Evolutionary conservation across 2,113 vertebrate genomes (phyloP).

Genomic region (Petroica traversi): DNA sequence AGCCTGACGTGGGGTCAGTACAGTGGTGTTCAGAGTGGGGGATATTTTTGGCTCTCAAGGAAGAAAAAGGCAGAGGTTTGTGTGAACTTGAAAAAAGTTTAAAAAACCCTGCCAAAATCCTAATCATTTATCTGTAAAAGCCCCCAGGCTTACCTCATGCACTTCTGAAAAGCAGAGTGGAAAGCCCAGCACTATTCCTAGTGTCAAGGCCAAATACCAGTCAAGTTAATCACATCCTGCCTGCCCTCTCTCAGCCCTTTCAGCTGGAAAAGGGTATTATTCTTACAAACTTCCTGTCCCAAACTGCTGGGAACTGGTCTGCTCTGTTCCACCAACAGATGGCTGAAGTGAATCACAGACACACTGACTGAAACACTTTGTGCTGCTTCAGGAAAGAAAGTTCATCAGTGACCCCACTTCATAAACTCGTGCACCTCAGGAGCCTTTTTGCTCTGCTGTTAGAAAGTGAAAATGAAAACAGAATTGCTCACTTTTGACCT

Average conservation of each 20-base stretch:
- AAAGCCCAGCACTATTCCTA: background rate
- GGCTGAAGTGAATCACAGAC: background rate
- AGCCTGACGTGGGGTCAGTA: background rate
- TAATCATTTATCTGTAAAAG: background rate
- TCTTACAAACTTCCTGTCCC: background rate
- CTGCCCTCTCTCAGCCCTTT: constrained; percentile 5
- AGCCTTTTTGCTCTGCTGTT: background rate
- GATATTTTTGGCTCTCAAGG: background rate
- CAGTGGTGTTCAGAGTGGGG: background rate
- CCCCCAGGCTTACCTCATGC: background rate
- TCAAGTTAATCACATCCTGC: constrained; percentile 49
- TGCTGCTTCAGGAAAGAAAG: background rate
- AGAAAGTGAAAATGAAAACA: background rate
- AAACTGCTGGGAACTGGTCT: background rate
- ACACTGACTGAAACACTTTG: background rate
- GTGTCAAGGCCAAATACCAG: constrained; percentile 33
- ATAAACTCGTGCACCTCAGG: background rate
- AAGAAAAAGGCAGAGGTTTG: background rate
- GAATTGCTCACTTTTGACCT: background rate
- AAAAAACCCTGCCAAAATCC: background rate
- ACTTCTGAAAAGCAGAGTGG: background rate
- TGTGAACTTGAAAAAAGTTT: background rate
- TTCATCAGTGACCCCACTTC: background rate
- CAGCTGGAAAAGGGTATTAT: background rate
- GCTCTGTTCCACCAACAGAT: constrained; percentile 16